phyloP scores from a whole-genome alignment of 2,888 invertebrate genomes.

The Schizotus pectinicornis region DNA sequence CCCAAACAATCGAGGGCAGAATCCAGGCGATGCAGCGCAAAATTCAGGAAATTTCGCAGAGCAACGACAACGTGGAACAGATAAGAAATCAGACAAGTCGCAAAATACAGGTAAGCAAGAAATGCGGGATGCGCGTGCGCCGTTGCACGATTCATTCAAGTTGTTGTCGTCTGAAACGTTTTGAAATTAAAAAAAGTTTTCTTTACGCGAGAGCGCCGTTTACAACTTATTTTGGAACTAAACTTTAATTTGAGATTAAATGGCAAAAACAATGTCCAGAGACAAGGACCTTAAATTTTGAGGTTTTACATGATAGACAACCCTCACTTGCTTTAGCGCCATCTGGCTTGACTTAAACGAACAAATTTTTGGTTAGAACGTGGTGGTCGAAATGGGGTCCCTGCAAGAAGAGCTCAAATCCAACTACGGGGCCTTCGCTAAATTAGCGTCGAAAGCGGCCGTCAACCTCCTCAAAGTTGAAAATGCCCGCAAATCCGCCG shows the following conservation, averaged over 20 bases:
- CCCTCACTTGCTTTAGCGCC: too few species aligned
- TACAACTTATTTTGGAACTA: too few species aligned
- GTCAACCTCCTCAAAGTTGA: conserved; percentile 43
- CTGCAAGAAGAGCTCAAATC: conserved; percentile 40
- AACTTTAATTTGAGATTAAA: too few species aligned
- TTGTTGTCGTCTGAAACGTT: too few species aligned
- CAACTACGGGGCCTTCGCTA: conserved; percentile 30
- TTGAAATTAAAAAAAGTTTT: too few species aligned
- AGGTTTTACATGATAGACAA: too few species aligned
- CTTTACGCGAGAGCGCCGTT: too few species aligned
- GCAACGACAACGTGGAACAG: conserved; percentile 39
- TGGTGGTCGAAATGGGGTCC: conserved; percentile 32
- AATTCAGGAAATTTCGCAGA: conserved; percentile 36
- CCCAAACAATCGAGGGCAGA: conserved; percentile 38
- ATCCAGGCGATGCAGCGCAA: conserved; percentile 35
- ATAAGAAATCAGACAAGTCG: conserved; percentile 47
- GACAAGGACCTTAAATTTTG: too few species aligned
- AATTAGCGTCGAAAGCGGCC: conserved; percentile 31
- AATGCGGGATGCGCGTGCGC: too few species aligned
- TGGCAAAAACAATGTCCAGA: too few species aligned
- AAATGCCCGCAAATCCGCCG: conserved; percentile 40
- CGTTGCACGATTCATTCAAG: conserved; percentile 38
- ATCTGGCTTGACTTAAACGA: too few species aligned
- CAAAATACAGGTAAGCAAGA: conserved; percentile 44
- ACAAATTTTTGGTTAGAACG: conserved; percentile 10